Percentiles rank a stretch among this genome's conserved stretches.
Conservation (phyloP, 1,140 invertebrate species). For the Triops cancriformis region DNA sequence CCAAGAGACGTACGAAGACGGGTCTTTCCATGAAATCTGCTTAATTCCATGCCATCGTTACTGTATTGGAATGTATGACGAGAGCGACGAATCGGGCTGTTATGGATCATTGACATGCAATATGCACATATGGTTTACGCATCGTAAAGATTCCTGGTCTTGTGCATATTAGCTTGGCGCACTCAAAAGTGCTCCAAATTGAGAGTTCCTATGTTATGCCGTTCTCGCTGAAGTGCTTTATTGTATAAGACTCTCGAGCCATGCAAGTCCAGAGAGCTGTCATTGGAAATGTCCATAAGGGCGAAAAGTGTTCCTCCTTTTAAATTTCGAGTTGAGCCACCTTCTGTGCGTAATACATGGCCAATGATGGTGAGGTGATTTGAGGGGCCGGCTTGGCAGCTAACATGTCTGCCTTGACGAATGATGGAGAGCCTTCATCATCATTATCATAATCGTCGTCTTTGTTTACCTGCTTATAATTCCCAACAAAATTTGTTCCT, state of each 20-base stretch:
- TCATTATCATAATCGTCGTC: neutral
- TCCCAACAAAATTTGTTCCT: neutral
- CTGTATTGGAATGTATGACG: neutral
- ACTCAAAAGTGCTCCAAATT: neutral
- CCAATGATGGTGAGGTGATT: neutral
- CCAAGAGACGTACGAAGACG: no score
- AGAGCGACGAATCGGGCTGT: neutral
- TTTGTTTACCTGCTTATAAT: neutral
- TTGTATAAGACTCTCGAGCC: neutral
- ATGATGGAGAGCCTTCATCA: neutral
- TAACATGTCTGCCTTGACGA: neutral
- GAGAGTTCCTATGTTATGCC: neutral
- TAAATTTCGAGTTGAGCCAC: neutral
- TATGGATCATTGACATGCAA: neutral
- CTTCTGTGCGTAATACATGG: neutral
- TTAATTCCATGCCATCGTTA: neutral
- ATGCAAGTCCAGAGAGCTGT: neutral
- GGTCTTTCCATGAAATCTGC: neutral
- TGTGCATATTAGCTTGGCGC: neutral
- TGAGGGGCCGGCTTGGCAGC: neutral
- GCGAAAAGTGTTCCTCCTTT: neutral
- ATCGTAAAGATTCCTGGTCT: neutral
- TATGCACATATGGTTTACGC: neutral
- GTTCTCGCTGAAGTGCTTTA: neutral
- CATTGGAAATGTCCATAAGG: neutral